Evolutionary conservation across 2,113 vertebrate species (phyloP).

Genomic region (Microcebus ravelobensis): DNA sequence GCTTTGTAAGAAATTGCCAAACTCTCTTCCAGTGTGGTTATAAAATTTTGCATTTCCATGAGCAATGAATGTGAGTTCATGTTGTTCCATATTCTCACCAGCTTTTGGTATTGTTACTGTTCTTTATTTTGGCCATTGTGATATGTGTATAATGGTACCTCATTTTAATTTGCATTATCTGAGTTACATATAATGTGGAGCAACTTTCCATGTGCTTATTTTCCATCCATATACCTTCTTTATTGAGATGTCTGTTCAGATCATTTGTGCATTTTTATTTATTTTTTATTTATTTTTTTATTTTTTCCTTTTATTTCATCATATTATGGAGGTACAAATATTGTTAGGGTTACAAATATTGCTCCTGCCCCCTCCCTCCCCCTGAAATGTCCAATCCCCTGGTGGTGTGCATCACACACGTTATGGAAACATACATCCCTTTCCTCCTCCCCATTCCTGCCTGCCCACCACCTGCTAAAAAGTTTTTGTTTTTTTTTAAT

Average conservation of each 20-base stretch:
- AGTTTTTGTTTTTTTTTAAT: too few species aligned
- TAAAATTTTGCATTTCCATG: neutral
- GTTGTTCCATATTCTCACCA: neutral
- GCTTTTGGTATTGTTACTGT: neutral
- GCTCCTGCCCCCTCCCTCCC: too few species aligned
- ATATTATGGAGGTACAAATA: too few species aligned
- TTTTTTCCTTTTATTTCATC: too few species aligned
- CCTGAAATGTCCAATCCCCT: too few species aligned
- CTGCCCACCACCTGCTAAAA: too few species aligned
- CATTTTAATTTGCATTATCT: neutral
- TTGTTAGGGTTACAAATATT: too few species aligned
- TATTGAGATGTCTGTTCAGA: neutral
- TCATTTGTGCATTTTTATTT: neutral
- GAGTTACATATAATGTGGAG: neutral
- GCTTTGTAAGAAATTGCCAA: neutral
- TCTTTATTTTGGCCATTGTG: neutral
- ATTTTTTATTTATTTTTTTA: too few species aligned
- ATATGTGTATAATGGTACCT: neutral
- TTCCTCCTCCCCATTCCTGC: too few species aligned
- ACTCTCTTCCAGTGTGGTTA: neutral
- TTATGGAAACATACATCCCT: too few species aligned
- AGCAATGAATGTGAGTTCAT: neutral
- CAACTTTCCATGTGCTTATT: neutral
- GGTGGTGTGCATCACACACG: too few species aligned
- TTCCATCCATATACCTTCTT: neutral